A percentile compares a stretch with the other conserved stretches of the same genome.
Conservation (phyloP, 2,888 invertebrate genomes). For the Axea sp. region DNA sequence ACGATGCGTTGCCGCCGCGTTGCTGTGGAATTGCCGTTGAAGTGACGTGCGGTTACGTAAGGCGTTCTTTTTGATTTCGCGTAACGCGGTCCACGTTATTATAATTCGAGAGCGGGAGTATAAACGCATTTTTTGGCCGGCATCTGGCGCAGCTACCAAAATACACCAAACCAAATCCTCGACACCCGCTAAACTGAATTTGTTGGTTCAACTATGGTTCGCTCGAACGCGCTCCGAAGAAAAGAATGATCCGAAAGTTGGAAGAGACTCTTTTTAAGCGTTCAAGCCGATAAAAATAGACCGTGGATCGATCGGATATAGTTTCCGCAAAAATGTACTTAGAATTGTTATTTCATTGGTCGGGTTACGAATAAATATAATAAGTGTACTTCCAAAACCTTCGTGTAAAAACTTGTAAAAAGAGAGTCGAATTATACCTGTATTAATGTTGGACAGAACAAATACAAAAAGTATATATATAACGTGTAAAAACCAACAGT, state of each 20-base stretch:
- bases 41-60: conserved; percentile 33
- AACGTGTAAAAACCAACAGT: conserved; percentile 42
- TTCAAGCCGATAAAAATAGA: too few species aligned
- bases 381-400: conserved; percentile 5
- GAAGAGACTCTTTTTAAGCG: too few species aligned
- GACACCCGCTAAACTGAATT: conserved; percentile 51
- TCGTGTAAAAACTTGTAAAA: conserved; percentile 20
- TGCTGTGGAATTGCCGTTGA: not conserved
- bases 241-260: not conserved
- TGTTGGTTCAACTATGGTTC: conserved; percentile 51
- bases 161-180: conserved; percentile 56
- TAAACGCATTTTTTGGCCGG: conserved; percentile 58
- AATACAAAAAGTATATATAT: conserved; percentile 25
- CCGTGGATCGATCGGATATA: too few species aligned
- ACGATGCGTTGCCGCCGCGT: too few species aligned
- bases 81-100: conserved; percentile 44
- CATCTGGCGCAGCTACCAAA: conserved; percentile 59
- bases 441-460: conserved; percentile 16
- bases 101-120: conserved; percentile 55
- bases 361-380: not conserved
- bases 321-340: too few species aligned
- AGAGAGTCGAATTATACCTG: conserved; percentile 10
- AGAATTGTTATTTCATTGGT: too few species aligned
- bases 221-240: conserved; percentile 18
- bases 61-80: conserved; percentile 36